These are phyloP conservation scores for Malacoctenus gilli DNA, from an alignment of 2,797 vertebrate species.

Conservation along the genomic window DNA sequence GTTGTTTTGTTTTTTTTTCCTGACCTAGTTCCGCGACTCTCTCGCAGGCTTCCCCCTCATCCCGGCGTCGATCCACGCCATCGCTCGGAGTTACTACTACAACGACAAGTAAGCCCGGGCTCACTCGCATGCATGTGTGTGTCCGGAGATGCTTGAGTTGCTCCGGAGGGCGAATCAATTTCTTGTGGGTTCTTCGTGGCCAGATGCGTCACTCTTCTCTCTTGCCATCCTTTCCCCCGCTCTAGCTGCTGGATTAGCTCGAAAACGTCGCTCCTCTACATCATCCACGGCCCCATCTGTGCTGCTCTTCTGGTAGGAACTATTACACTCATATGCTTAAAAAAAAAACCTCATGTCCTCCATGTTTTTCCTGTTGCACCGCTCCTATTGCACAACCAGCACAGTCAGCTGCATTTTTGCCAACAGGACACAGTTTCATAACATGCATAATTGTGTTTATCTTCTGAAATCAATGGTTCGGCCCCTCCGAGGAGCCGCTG, in stretches of 20 bases:
- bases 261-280: slow-evolving; percentile 95
- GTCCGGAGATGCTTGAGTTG: slow-evolving; percentile 4
- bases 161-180: slow-evolving; percentile 15
- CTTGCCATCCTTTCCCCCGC: slow-evolving; percentile 1
- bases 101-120: slow-evolving; percentile 93
- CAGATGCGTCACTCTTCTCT: slow-evolving; percentile 1
- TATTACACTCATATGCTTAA: too few species aligned
- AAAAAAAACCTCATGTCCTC: slow-evolving; percentile 19
- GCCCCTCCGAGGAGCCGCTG: slow-evolving; percentile 20
- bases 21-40: too few species aligned
- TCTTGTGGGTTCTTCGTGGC: slow-evolving; percentile 15
- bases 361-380: slow-evolving; percentile 8
- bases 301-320: slow-evolving; percentile 92
- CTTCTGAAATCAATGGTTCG: slow-evolving; percentile 58
- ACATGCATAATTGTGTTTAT: slow-evolving; percentile 48
- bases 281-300: slow-evolving; percentile 97
- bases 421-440: slow-evolving; percentile 35
- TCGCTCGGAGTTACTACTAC: slow-evolving; percentile 93
- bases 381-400: slow-evolving; percentile 40
- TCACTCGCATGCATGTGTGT: not conserved
- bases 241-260: slow-evolving; percentile 97
- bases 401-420: slow-evolving; percentile 25
- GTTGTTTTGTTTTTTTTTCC: not conserved
- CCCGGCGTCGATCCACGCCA: slow-evolving; percentile 90
- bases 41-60: slow-evolving; percentile 97